Conservation (phyloP, 1,140 invertebrate species). For the Chelonus insularis region DNA sequence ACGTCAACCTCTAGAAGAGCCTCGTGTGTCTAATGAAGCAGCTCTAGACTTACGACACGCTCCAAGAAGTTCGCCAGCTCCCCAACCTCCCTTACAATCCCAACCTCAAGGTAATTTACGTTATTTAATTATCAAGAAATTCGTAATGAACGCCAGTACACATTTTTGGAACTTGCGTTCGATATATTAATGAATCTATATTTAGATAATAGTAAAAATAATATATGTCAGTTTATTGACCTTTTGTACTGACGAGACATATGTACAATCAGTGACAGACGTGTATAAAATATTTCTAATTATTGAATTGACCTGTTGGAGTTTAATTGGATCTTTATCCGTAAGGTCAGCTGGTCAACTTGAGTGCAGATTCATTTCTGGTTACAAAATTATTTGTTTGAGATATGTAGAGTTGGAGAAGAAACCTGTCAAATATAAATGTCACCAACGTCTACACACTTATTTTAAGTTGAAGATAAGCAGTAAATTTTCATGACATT, state of each 20-base stretch:
- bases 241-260: neutral
- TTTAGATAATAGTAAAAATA: neutral
- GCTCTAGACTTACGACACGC: constrained; percentile 68
- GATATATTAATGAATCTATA: neutral
- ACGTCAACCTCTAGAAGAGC: constrained; percentile 45
- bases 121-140: neutral
- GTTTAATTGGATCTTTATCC: constrained; percentile 48
- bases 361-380: constrained; percentile 33
- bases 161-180: constrained; percentile 16
- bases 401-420: too few species aligned
- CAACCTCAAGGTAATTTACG: constrained; percentile 45
- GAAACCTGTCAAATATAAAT: too few species aligned
- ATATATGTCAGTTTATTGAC: constrained; percentile 1
- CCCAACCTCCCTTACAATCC: constrained; percentile 42
- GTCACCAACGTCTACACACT: neutral
- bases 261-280: neutral
- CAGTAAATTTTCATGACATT: neutral
- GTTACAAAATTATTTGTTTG: constrained; percentile 40
- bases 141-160: constrained; percentile 11
- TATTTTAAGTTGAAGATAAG: neutral
- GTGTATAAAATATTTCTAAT: constrained; percentile 33
- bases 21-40: constrained; percentile 57
- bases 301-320: constrained; percentile 43
- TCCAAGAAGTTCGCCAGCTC: constrained; percentile 56
- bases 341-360: constrained; percentile 36